A percentile compares a stretch with the other conserved stretches of the same genome.
Evolutionary conservation across 2,797 vertebrate genomes (phyloP).

Genomic region (Acanthopagrus latus): DNA sequence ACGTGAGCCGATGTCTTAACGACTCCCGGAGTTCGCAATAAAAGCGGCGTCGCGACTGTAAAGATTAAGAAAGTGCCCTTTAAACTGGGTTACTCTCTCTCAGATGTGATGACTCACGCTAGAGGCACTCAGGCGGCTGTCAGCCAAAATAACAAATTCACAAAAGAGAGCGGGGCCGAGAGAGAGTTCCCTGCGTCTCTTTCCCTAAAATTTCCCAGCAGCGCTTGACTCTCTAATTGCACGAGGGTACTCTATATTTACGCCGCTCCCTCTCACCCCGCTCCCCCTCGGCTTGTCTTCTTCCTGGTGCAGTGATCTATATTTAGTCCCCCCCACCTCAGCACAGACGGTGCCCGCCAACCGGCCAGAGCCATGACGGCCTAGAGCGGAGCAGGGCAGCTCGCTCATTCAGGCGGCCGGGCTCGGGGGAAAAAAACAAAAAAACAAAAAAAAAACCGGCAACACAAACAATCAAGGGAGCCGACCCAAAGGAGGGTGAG

Average conservation of each 20-base stretch:
- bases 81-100: slow-evolving; percentile 43
- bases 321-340: slow-evolving; percentile 77
- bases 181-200: slow-evolving; percentile 53
- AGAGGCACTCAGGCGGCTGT: slow-evolving; percentile 48
- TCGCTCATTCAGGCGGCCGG: slow-evolving; percentile 38
- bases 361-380: slow-evolving; percentile 63
- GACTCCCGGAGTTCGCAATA: background rate
- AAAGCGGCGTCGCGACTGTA: slow-evolving; percentile 17
- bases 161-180: slow-evolving; percentile 43
- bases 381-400: slow-evolving; percentile 52
- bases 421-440: slow-evolving; percentile 41
- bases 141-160: slow-evolving; percentile 55
- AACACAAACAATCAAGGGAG: slow-evolving; percentile 69
- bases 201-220: slow-evolving; percentile 68
- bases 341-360: slow-evolving; percentile 80
- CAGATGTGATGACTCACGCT: slow-evolving; percentile 61
- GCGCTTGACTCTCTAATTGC: slow-evolving; percentile 81
- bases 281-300: slow-evolving; percentile 63
- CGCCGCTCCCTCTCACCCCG: slow-evolving; percentile 52
- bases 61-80: slow-evolving; percentile 49
- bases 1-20: background rate
- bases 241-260: slow-evolving; percentile 75
- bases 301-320: slow-evolving; percentile 82
- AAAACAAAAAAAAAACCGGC: no score
- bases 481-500: slow-evolving; percentile 38